These are phyloP conservation scores for Vanessa cardui DNA, from an alignment of 2,888 invertebrate genomes.

Conservation along the genomic window DNA sequence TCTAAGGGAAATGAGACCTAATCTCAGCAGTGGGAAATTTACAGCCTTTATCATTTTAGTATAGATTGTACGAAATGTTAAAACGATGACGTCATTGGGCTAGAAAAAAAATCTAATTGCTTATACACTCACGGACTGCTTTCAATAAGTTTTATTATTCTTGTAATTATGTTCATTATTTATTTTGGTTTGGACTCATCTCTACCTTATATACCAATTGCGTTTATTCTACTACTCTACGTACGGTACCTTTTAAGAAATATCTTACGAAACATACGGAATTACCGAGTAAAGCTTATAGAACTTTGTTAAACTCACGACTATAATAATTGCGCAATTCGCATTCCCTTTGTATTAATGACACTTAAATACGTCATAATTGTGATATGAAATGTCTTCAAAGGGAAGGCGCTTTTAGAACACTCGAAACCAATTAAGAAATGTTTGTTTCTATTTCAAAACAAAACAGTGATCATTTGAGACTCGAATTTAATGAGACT, in stretches of 20 bases:
- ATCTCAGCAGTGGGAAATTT: no score
- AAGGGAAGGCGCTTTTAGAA: background rate
- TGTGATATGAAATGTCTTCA: conserved; percentile 5
- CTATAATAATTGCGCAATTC: conserved; percentile 26
- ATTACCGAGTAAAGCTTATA: conserved; percentile 30
- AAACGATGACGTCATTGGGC: no score
- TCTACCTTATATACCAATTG: no score
- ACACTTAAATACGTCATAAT: conserved; percentile 14
- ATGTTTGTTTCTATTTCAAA: conserved; percentile 1
- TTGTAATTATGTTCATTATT: no score
- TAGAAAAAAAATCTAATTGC: no score
- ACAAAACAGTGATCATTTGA: conserved; percentile 6
- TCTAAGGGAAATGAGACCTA: no score
- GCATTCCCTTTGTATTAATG: conserved; percentile 5
- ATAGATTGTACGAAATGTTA: no score
- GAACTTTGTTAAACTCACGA: conserved; percentile 31
- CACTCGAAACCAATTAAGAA: background rate
- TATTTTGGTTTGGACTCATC: no score
- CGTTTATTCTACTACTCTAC: background rate
- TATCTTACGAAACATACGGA: conserved; percentile 45
- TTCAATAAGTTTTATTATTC: no score
- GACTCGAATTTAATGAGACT: no score
- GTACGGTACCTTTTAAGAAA: conserved; percentile 41
- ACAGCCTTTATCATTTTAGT: no score
- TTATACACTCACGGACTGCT: no score